These are phyloP conservation scores for Watersipora subatra DNA, from an alignment of 1,140 invertebrate genomes.

Conservation along the genomic window DNA sequence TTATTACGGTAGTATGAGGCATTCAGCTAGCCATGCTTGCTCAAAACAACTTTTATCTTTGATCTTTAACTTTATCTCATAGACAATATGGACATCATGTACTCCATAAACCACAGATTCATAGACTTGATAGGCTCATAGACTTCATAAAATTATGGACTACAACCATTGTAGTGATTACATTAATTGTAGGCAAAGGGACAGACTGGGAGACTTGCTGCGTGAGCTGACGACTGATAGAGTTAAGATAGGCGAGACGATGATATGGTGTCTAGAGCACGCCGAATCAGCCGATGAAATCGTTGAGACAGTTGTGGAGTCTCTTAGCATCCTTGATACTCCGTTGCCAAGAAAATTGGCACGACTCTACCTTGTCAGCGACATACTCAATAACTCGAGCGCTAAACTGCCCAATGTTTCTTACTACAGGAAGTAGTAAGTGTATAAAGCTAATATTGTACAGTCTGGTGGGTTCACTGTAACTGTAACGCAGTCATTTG, in stretches of 20 bases:
- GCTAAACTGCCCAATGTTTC: constrained; percentile 94
- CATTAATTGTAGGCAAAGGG: constrained; percentile 60
- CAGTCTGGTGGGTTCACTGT: not conserved
- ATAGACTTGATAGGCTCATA: too few relatives aligned
- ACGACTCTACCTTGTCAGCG: constrained; percentile 83
- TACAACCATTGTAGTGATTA: too few relatives aligned
- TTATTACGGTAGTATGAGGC: too few relatives aligned
- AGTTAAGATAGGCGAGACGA: constrained; percentile 57
- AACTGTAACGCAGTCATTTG: not conserved
- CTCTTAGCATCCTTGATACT: constrained; percentile 60
- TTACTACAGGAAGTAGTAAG: constrained; percentile 62
- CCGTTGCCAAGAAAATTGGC: constrained; percentile 74
- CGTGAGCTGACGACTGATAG: constrained; percentile 73
- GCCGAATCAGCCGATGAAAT: constrained; percentile 93
- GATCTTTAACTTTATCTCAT: too few relatives aligned
- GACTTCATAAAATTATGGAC: too few relatives aligned
- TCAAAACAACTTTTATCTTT: too few relatives aligned
- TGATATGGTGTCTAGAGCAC: constrained; percentile 98
- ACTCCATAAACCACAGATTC: too few relatives aligned
- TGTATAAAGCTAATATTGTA: constrained; percentile 4
- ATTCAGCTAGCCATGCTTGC: too few relatives aligned
- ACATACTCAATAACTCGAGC: constrained; percentile 91
- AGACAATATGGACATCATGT: too few relatives aligned
- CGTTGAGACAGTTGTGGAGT: constrained; percentile 62
- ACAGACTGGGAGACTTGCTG: constrained; percentile 80